These are phyloP conservation scores for Uropetala carovei DNA, from an alignment of 2,888 invertebrate species.

Conservation along the genomic window DNA sequence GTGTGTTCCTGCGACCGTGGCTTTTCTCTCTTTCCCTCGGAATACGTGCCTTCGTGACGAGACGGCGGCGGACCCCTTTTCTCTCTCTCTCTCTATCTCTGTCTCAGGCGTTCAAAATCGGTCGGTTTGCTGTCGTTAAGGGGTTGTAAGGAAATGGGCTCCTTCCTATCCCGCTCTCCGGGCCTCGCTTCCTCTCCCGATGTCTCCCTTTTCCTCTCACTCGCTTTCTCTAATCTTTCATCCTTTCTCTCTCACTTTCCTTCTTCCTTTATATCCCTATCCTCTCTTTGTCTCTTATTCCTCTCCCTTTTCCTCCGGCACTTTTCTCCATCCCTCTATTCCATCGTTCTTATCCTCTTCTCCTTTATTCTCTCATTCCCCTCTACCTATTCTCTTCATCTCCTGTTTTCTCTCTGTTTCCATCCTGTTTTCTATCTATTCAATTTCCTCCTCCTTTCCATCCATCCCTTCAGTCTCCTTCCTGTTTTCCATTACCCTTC, in stretches of 20 bases:
- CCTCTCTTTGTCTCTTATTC: not conserved
- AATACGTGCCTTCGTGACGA: slow-evolving; percentile 16
- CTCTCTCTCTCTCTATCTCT: not conserved
- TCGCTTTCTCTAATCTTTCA: not conserved
- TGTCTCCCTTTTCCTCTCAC: not conserved
- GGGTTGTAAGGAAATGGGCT: not conserved
- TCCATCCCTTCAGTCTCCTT: too few relatives aligned
- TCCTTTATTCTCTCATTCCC: too few relatives aligned
- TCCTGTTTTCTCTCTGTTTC: too few relatives aligned
- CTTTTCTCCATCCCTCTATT: too few relatives aligned
- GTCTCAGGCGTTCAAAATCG: not conserved
- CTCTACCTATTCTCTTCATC: too few relatives aligned
- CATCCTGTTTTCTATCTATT: too few relatives aligned
- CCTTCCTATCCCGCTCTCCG: not conserved
- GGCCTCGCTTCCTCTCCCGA: not conserved
- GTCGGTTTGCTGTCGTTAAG: not conserved
- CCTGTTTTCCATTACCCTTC: too few relatives aligned
- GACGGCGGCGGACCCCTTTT: not conserved
- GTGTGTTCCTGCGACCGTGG: not conserved
- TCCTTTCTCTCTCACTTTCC: not conserved
- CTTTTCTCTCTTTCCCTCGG: not conserved
- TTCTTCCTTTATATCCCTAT: not conserved
- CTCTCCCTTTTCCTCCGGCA: not conserved
- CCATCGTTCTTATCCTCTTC: too few relatives aligned
- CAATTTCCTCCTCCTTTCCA: too few relatives aligned